phyloP scores from a whole-genome alignment of 2,797 vertebrate species.

The Lycodopsis pacificus region DNA sequence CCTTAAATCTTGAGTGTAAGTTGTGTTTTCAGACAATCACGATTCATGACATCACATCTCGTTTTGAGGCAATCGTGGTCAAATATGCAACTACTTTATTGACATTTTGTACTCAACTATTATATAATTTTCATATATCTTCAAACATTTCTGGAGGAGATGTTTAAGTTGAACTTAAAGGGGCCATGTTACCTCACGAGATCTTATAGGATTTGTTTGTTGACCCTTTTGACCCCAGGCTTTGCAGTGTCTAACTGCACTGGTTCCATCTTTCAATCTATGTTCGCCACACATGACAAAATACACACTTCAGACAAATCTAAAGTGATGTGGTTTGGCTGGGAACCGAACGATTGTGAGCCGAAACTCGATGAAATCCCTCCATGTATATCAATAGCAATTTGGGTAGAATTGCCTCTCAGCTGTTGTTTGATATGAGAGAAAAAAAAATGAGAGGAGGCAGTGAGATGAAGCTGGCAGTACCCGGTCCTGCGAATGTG shows the following conservation, averaged over 20 bases:
- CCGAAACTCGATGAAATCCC: constrained; percentile 10
- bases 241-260: constrained; percentile 17
- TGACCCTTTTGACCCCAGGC: constrained; percentile 51
- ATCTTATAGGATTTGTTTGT: constrained; percentile 46
- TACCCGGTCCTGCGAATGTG: constrained; percentile 61
- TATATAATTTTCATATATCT: background rate
- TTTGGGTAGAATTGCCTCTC: constrained; percentile 49
- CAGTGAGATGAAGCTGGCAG: constrained; percentile 68
- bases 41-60: background rate
- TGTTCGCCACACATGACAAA: constrained; percentile 30
- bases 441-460: constrained; percentile 45
- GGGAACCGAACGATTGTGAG: constrained; percentile 37
- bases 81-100: background rate
- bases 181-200: constrained; percentile 43
- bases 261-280: constrained; percentile 1
- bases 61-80: background rate
- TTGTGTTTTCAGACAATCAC: background rate
- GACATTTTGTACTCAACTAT: background rate
- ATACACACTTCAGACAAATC: constrained; percentile 38
- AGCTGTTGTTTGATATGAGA: constrained; percentile 57
- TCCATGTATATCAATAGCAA: constrained; percentile 46
- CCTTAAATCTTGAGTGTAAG: constrained; percentile 11
- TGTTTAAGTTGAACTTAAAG: constrained; percentile 26
- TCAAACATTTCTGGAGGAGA: constrained; percentile 1
- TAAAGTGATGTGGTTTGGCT: constrained; percentile 43